Evolutionary conservation across 2,113 vertebrate species (phyloP).

Genomic region (Spermophilus dauricus): DNA sequence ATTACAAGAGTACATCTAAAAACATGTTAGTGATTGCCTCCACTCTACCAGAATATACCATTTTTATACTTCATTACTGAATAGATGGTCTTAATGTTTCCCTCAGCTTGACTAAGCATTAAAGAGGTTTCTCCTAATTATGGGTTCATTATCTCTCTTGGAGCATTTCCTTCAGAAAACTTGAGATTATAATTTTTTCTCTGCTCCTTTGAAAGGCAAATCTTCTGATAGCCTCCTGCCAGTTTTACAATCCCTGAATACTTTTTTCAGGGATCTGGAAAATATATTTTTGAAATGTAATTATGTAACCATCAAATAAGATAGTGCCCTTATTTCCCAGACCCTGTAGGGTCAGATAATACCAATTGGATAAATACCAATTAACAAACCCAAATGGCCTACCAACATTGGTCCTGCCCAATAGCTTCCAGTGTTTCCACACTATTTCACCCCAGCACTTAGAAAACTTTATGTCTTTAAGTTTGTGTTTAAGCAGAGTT

Average conservation of each 20-base stretch:
- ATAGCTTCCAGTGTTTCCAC: not conserved
- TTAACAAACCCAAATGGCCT: not conserved
- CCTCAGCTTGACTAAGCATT: not conserved
- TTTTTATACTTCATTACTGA: not conserved
- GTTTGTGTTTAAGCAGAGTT: not conserved
- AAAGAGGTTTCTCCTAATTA: not conserved
- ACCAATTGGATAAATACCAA: not conserved
- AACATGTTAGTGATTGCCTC: not conserved
- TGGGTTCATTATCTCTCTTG: not conserved
- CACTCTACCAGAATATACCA: not conserved
- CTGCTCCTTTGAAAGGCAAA: not conserved
- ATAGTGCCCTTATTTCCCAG: not conserved
- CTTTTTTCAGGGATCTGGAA: not conserved
- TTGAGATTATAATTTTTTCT: not conserved
- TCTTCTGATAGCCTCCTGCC: not conserved
- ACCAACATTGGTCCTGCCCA: fast-evolving
- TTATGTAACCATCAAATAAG: not conserved
- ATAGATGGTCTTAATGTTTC: not conserved
- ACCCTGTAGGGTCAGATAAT: not conserved
- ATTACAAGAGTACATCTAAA: not conserved
- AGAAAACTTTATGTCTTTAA: not conserved
- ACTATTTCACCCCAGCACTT: not conserved
- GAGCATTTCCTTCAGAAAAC: not conserved
- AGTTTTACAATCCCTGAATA: not conserved
- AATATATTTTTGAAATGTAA: not conserved